Conservation (phyloP, 2,888 invertebrate genomes). For the Pollenia angustigena region DNA sequence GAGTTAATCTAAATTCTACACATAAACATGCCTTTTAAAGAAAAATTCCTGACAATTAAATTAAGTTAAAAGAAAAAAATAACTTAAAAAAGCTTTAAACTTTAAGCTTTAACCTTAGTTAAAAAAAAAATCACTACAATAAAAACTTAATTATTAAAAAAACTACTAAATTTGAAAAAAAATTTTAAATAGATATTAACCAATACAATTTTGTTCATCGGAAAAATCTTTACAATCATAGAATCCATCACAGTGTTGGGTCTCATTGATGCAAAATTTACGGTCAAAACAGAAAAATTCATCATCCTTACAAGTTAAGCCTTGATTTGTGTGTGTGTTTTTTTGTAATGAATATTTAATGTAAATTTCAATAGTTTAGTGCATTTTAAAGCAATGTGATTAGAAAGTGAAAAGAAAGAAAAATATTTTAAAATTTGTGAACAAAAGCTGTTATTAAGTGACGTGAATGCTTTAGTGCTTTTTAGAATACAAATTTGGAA, state of each 20-base stretch:
- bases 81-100: conserved; percentile 19
- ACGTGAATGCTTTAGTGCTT: conserved; percentile 1
- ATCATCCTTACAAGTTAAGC: conserved; percentile 86
- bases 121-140: background rate
- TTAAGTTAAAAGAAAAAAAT: conserved; percentile 12
- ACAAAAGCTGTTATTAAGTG: conserved; percentile 16
- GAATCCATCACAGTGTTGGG: conserved; percentile 93
- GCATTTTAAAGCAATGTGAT: conserved; percentile 33
- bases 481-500: background rate
- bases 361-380: conserved; percentile 41
- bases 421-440: conserved; percentile 17
- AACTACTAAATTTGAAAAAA: background rate
- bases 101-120: background rate
- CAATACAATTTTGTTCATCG: conserved; percentile 94
- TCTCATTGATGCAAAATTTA: conserved; percentile 90
- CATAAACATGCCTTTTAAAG: conserved; percentile 58
- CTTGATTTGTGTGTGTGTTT: conserved; percentile 74
- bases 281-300: conserved; percentile 90
- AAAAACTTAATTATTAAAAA: background rate
- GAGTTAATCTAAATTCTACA: conserved; percentile 37
- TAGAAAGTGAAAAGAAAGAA: conserved; percentile 32
- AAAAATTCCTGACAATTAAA: background rate
- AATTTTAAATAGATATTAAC: conserved; percentile 81
- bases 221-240: conserved; percentile 96
- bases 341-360: conserved; percentile 20